phyloP scores from a whole-genome alignment of 2,888 invertebrate genomes.

The Hydriomena furcata region DNA sequence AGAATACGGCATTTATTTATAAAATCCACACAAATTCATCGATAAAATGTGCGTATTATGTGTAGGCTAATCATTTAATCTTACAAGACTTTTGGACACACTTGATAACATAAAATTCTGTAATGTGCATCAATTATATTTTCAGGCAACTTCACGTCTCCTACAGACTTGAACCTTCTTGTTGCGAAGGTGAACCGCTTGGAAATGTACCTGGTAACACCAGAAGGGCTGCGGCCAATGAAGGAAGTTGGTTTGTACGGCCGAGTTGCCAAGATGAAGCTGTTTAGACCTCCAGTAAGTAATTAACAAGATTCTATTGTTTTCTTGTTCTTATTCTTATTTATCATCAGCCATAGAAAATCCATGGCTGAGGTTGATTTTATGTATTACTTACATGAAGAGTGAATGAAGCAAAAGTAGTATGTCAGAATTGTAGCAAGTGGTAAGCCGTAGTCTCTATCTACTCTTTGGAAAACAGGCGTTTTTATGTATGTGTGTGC shows the following conservation, averaged over 20 bases:
- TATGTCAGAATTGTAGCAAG: no score
- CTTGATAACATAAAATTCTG: background rate
- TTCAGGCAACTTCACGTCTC: slow-evolving; percentile 97
- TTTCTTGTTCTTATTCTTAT: no score
- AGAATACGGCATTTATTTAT: background rate
- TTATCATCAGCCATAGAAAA: no score
- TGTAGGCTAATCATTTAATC: background rate
- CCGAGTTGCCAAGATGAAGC: slow-evolving; percentile 96
- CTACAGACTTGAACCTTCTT: slow-evolving; percentile 96
- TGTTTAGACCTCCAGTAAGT: slow-evolving; percentile 94
- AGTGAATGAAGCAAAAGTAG: no score
- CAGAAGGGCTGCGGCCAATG: slow-evolving; percentile 96
- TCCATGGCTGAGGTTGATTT: no score
- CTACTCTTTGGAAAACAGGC: no score
- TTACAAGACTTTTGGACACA: background rate
- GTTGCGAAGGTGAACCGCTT: slow-evolving; percentile 97
- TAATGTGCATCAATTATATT: background rate
- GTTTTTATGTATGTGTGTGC: no score
- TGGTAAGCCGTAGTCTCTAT: no score
- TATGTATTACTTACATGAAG: no score
- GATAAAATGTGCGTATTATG: background rate
- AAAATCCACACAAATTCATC: background rate
- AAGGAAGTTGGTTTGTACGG: slow-evolving; percentile 98
- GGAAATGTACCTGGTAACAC: slow-evolving; percentile 97
- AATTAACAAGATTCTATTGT: background rate